Evolutionary conservation across 2,113 vertebrate genomes (phyloP), one percentile per base, ranked within the genome.

Genomic region (Emydocephalus ijimae): DNA sequence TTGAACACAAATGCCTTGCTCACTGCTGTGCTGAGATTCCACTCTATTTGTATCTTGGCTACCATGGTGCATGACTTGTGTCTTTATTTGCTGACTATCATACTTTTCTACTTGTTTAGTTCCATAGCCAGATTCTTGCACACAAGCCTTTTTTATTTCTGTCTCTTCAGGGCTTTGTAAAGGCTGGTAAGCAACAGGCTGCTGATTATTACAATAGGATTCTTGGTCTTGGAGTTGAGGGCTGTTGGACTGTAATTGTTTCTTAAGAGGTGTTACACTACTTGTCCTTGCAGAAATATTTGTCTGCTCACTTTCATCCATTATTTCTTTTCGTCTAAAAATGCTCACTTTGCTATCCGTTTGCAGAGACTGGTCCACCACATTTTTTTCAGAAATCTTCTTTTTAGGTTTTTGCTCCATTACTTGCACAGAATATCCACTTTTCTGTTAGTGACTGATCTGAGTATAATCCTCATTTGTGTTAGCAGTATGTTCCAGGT

Each of bases 301-400:
- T 52, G 43, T 92, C 88, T 92, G 92, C 88, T 89, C 69, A 21
- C 92, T 89, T 85, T 50, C 43, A 9, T 92, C 88, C 3, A 48
- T 20, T 4, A 89, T 9, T 50, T 89, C 54, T 89, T 92, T 92
- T 3, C 18, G 69, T n/a, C 9, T 85, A 85, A 92, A 92, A 89
- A 92, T 50, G 54, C 88, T 92, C 20, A 89, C 52, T 50, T 89
- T 85, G 54, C 92, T 92, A 23, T 89, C 92, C 18, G 92, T 92
- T 88, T 92, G 92, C 54, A 59, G 21, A 56, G 88, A 61, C 20
- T 92, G 45, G 54, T 92, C 39, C 3, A 59, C 39, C 10, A 39
- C 69, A 85, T 89, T 74, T 89, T 85, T 81, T 15, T 12, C 7
- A 50, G 64, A 50, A 85, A 59, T 26, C 24, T 52, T 88, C 39